Base-by-base conservation (phyloP, 1,140 invertebrate genomes). In the Conus ventricosus region DNA sequence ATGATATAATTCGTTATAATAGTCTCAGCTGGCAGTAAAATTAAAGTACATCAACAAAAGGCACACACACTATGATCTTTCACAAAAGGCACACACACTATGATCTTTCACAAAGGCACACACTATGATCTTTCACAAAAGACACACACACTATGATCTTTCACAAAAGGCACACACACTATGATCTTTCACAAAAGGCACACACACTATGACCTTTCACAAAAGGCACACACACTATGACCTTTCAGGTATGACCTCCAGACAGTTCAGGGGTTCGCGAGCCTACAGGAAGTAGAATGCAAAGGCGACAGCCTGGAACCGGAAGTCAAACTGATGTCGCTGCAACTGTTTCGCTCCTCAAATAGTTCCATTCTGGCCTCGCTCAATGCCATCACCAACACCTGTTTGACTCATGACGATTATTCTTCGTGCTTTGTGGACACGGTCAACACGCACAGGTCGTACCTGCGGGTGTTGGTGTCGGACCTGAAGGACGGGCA, bases 231-330 rank as follows among this genome's bases (percentile, higher is more conserved):
- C 51, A 80, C 51, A 20, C 8, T 71, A 6, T 39, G 5, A 39
- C 51, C 8, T 82, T 75, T 8, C 84, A 85, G 84, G 84, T 3
- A 85, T 85, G 84, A 85, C 17, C 17, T 71, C 67, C 4, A 7
- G 71, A 54, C 27, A 75, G 27, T 85, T 76, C 67, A 67, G 53
- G 39, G 53, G 6, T 53, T 85, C 6, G 11, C 63, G 20, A 85
- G 63, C 67, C 17, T 85, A n/a, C 60, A 85, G 84, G 84, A 85
- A 85, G 84, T 85, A 17, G 84, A 85, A 57, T 87, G 85, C n/a
- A 78, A 51, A 25, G 85, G 85, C 25, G 51, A 3, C 20, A 27
- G 17, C 25, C 27, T 87, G 39, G 67, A 87, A 25, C 75, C 85
- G 51, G 85, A 87, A 87, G 85, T 87, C 4, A 87, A 87, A 76